Evolutionary conservation across 1,140 invertebrate genomes (phyloP).

Genomic region (Brachionus manjavacas): DNA sequence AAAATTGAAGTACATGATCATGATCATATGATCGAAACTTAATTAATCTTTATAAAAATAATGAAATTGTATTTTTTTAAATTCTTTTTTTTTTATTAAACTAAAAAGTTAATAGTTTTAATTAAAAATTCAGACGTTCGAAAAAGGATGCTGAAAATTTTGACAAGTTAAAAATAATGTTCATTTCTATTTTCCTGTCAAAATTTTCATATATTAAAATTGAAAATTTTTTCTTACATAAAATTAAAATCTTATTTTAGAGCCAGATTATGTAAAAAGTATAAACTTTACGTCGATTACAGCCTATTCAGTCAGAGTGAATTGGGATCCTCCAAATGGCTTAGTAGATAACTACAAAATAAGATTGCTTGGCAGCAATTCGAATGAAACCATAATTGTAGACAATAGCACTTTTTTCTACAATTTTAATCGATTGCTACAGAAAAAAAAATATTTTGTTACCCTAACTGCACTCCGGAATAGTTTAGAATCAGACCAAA

Average conservation of each 20-base stretch:
- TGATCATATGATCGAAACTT: too few relatives aligned
- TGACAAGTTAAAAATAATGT: too few relatives aligned
- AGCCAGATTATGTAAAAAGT: neutral
- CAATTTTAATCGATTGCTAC: neutral
- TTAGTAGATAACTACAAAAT: neutral
- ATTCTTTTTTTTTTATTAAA: too few relatives aligned
- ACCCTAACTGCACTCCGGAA: neutral
- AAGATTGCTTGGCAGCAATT: neutral
- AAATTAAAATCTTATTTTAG: neutral
- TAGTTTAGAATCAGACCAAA: neutral
- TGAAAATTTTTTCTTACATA: too few relatives aligned
- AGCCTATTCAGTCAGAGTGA: neutral
- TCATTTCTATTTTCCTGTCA: too few relatives aligned
- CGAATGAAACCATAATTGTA: neutral
- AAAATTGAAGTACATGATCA: too few relatives aligned
- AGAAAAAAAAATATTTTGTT: neutral
- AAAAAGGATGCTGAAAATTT: too few relatives aligned
- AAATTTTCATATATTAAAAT: too few relatives aligned
- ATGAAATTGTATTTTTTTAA: too few relatives aligned
- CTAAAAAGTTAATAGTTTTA: too few relatives aligned
- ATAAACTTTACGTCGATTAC: neutral
- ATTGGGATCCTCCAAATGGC: neutral
- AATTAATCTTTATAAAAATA: too few relatives aligned
- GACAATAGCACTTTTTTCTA: neutral
- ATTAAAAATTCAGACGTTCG: too few relatives aligned